A percentile compares a stretch with the other conserved stretches of the same genome.
Conservation (phyloP, 2,797 vertebrate genomes). For the Allobates femoralis region DNA sequence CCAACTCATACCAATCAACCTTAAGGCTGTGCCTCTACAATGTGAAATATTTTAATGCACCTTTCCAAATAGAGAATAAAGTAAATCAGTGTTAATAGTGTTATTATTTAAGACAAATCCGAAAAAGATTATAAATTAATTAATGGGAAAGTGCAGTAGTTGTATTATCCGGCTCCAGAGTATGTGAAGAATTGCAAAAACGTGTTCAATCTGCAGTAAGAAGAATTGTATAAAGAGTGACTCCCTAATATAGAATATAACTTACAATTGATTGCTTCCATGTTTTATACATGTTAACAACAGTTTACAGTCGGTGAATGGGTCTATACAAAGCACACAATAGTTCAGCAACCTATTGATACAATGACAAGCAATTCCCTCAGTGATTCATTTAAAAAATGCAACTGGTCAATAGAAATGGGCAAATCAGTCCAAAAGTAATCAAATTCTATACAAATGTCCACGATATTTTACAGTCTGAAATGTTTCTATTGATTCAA, state of each 20-base stretch:
- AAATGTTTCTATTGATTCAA: too few species aligned
- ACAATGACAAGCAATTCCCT: not conserved
- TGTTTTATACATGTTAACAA: not conserved
- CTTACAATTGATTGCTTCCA: not conserved
- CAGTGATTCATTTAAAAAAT: not conserved
- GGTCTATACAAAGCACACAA: not conserved
- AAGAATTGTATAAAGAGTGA: not conserved
- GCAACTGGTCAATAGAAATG: not conserved
- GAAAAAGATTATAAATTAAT: not conserved
- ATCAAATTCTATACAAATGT: too few species aligned
- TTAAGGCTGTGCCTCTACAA: constrained; percentile 33
- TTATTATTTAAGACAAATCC: not conserved
- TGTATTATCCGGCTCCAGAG: not conserved
- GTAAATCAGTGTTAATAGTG: not conserved
- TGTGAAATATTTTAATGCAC: not conserved
- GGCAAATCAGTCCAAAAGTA: too few species aligned
- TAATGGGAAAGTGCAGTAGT: not conserved
- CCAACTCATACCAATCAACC: constrained; percentile 8
- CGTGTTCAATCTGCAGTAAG: not conserved
- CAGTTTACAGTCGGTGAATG: not conserved
- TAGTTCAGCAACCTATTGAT: not conserved
- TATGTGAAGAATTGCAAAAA: not conserved
- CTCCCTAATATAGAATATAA: not conserved
- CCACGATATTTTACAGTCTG: too few species aligned
- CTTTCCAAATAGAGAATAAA: not conserved